phyloP scores from a whole-genome alignment of 2,888 invertebrate genomes.

The Globia sparganii region DNA sequence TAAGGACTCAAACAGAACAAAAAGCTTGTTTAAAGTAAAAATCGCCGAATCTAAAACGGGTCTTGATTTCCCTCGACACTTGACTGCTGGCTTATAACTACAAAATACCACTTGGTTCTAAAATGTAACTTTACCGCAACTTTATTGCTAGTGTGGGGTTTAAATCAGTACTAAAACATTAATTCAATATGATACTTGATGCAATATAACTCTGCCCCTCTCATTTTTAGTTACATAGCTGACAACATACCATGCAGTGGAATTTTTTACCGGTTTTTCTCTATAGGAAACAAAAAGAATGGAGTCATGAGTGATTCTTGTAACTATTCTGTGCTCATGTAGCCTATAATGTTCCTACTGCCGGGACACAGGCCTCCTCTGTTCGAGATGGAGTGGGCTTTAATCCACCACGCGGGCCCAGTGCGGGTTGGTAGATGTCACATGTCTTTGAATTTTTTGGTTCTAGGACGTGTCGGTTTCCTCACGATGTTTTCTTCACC shows the following conservation, averaged over 20 bases:
- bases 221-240: background rate
- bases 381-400: background rate
- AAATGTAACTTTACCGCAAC: conserved; percentile 10
- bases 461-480: too few relatives aligned
- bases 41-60: background rate
- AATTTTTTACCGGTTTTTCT: too few relatives aligned
- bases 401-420: background rate
- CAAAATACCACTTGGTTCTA: conserved; percentile 1
- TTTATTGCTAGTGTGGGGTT: background rate
- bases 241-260: background rate
- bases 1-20: conserved; percentile 12
- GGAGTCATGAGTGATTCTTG: too few relatives aligned
- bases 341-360: too few relatives aligned
- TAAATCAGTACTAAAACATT: conserved; percentile 13
- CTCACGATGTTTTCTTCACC: too few relatives aligned
- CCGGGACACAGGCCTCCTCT: background rate
- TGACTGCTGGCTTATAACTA: background rate
- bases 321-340: too few relatives aligned
- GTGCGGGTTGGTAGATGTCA: too few relatives aligned
- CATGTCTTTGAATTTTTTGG: too few relatives aligned
- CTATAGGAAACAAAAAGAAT: too few relatives aligned
- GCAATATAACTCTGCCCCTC: background rate
- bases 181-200: background rate
- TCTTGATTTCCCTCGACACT: conserved; percentile 43
- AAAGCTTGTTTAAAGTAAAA: background rate